phyloP scores from a whole-genome alignment of 2,113 vertebrate species.

The Forbesichthys agassizii region DNA sequence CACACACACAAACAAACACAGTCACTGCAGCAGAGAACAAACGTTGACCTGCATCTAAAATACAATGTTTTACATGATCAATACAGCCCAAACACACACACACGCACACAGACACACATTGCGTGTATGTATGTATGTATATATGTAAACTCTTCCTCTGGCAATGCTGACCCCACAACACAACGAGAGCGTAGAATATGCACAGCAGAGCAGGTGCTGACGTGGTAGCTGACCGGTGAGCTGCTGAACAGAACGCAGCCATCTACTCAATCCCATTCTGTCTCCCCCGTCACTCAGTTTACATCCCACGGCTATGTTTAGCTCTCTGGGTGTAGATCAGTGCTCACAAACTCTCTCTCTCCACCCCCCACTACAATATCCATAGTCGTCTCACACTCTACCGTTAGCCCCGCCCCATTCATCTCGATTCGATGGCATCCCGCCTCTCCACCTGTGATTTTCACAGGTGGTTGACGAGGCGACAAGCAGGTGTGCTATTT shows the following conservation, averaged over 20 bases:
- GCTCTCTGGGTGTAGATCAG: slow-evolving; percentile 30
- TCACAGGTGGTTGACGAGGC: slow-evolving; percentile 14
- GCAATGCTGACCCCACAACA: slow-evolving; percentile 61
- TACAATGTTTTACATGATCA: too few species aligned
- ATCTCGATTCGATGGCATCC: slow-evolving; percentile 26
- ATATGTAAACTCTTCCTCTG: slow-evolving; percentile 8
- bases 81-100: background rate
- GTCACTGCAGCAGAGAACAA: background rate
- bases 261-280: background rate
- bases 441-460: slow-evolving; percentile 30
- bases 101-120: background rate
- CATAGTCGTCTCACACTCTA: slow-evolving; percentile 14
- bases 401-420: slow-evolving; percentile 23
- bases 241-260: slow-evolving; percentile 6
- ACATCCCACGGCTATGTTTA: slow-evolving; percentile 56
- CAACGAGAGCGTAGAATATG: slow-evolving; percentile 71
- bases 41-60: background rate
- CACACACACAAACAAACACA: slow-evolving; percentile 13
- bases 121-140: too few species aligned
- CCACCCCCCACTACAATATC: slow-evolving; percentile 7
- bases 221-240: background rate
- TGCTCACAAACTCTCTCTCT: slow-evolving; percentile 22
- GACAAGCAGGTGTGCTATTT: slow-evolving; percentile 28
- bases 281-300: slow-evolving; percentile 17
- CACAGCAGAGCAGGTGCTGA: slow-evolving; percentile 38